Base-by-base conservation (phyloP, 1,140 invertebrate species). In the Drosophila repletoides region DNA sequence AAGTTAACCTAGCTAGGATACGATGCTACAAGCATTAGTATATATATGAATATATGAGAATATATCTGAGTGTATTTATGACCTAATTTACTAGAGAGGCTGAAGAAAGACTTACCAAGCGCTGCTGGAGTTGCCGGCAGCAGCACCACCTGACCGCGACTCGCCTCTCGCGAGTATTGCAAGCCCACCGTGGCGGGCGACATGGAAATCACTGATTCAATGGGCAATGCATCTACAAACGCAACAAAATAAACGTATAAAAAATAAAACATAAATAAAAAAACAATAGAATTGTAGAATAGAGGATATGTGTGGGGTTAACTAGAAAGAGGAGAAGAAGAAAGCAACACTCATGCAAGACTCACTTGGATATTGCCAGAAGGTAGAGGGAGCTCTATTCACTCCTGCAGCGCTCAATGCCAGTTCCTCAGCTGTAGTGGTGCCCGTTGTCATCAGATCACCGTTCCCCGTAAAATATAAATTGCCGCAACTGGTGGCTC, bases 161-260 rank as follows among this genome's bases (percentile, higher is more conserved):
- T 92, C 15, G 95, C 95, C 91, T 97, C 96, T 40, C 96, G 92
- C 34, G 95, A 94, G 70, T 97, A 92, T 90, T 96, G 95, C 91
- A 95, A 94, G 49, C 94, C 94, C 53, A 94, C 92, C 84, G 94
- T 92, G 46, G 93, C 92, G 89, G 94, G 91, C 46, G 93, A 93
- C 92, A 92, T 93, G 88, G 91, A 93, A 72, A 94, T 92, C 91
- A 94, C 93, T 76, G 93, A 93, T 88, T 94, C 94, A 91, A 94
- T 92, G 31, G 93, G 93, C 75, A 94, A 91, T 90, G 93, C 92
- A 70, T 93, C 92, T 92, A 91, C 46, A 91, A 75, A 83, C 68
- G 72, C 77, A 83, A 81, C 69, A 61, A 90, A 46, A 80, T 71
- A 60, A 12, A 45, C n/a, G 51, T 31, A 26, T n/a, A 21, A 53